Conservation (phyloP, 2,113 vertebrate species). For the Microcebus lehilahytsara region DNA sequence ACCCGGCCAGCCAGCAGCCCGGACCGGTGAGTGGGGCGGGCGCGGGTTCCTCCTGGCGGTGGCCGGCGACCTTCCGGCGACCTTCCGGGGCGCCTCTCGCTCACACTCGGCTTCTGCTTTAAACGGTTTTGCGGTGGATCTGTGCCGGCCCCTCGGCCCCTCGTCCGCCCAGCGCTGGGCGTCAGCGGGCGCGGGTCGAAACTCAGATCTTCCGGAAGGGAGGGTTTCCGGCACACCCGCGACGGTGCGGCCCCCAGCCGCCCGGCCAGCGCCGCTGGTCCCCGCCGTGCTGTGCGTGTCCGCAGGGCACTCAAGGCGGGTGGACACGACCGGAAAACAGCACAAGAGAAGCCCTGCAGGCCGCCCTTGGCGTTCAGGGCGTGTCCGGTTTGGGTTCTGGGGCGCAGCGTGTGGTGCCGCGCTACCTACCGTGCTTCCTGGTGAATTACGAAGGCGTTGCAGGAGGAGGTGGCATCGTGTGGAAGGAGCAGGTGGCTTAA, state of each 20-base stretch:
- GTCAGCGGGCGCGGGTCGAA: background rate
- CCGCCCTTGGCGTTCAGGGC: background rate
- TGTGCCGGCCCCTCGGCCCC: rapidly evolving
- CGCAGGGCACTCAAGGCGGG: background rate
- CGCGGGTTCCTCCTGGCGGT: rapidly evolving
- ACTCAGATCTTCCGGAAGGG: rapidly evolving
- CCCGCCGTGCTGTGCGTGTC: rapidly evolving
- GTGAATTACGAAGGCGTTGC: background rate
- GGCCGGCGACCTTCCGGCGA: background rate
- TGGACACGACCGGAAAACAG: rapidly evolving
- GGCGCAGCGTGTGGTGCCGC: background rate
- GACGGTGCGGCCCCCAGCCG: rapidly evolving
- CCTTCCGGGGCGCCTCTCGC: background rate
- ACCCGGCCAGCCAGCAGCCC: slow-evolving; percentile 93
- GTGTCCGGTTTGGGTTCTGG: rapidly evolving
- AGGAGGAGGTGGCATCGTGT: background rate
- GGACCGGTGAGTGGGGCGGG: slow-evolving; percentile 90
- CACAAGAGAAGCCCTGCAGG: rapidly evolving
- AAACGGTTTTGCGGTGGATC: rapidly evolving
- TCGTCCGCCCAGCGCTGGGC: rapidly evolving
- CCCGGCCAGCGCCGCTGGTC: background rate
- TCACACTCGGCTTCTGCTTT: background rate
- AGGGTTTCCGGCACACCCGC: rapidly evolving
- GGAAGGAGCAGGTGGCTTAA: background rate
- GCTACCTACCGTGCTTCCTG: rapidly evolving